Base-by-base conservation (phyloP, 64 coral and sea anemone species). In the Orbicella faveolata region DNA sequence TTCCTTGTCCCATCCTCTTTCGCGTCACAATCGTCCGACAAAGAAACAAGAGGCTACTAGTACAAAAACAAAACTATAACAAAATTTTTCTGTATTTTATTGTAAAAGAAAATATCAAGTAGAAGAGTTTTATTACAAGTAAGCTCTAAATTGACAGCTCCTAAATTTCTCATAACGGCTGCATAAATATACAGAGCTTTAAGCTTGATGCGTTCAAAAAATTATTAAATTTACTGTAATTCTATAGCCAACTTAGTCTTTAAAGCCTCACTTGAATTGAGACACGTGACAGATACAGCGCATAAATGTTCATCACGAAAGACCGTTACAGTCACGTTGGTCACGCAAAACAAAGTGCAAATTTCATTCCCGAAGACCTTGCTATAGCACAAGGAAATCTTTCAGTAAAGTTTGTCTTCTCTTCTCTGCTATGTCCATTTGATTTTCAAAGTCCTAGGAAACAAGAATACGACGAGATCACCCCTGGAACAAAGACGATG, bases 351-450 rank as follows among this genome's bases (percentile, higher is more conserved):
- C 53, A 36, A 62, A 36, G 26, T 4, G 19, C 3, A 15, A 37
- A 16, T 35, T 14, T 23, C 36, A 39, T 39, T 16, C 52, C 36
- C 14, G 44, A 25, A 67, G 23, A 64, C 17, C 19, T 76, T 36
- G 74, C 77, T 52, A 93, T 33, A 93, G 37, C n/a, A 92, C 91
- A 74, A 91, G 89, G 80, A 98, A 98, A 72, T 95, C 96, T 78
- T 98, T 95, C 21, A 98, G 80, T 55, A 98, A 84, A 14, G 90
- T 98, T 55, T 84, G 88, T 36, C 96, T 87, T 77, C 96, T 87
- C 73, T 98, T 98, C 62, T 98, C 96, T 77, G 96, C 96, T 37
- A 98, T 92, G 57, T 98, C 96, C 96, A 98, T 98, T 79, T 98
- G 96, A 90, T 98, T 98, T 80, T 95, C 96, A 66, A 98, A 98